Conservation (phyloP, 2,888 invertebrate genomes). For the Drosophila longiperda region DNA sequence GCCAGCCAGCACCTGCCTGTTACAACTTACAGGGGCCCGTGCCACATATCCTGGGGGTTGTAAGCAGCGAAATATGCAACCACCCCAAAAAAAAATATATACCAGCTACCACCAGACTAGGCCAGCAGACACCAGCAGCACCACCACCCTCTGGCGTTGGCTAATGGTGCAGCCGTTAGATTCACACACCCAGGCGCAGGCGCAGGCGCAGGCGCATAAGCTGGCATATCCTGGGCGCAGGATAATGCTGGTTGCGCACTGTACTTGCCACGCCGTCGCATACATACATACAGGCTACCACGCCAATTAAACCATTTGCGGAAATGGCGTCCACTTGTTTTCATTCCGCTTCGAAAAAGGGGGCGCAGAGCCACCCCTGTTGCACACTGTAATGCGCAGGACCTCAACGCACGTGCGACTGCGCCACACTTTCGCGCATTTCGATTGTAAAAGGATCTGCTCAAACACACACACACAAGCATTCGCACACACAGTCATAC, state of each 20-base stretch:
- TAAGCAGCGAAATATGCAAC: slow-evolving; percentile 36
- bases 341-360: slow-evolving; percentile 57
- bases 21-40: slow-evolving; percentile 76
- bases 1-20: slow-evolving; percentile 71
- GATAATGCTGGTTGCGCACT: slow-evolving; percentile 70
- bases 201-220: slow-evolving; percentile 23
- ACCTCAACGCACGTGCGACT: slow-evolving; percentile 71
- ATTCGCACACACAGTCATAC: slow-evolving; percentile 27
- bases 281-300: slow-evolving; percentile 42
- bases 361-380: slow-evolving; percentile 56
- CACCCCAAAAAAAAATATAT: slow-evolving; percentile 60
- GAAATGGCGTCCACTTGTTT: slow-evolving; percentile 78
- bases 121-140: slow-evolving; percentile 43
- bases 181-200: slow-evolving; percentile 50
- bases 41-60: slow-evolving; percentile 76
- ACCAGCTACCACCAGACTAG: slow-evolving; percentile 24
- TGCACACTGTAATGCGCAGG: slow-evolving; percentile 37
- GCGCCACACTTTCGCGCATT: slow-evolving; percentile 78
- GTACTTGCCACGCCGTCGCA: slow-evolving; percentile 58
- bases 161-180: slow-evolving; percentile 65
- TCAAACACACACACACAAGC: slow-evolving; percentile 44
- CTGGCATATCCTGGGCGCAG: slow-evolving; percentile 54
- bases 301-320: slow-evolving; percentile 68
- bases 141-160: slow-evolving; percentile 63
- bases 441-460: slow-evolving; percentile 64